Evolutionary conservation across 2,113 vertebrate genomes (phyloP), one percentile per base, ranked within the genome.

Genomic region (Abramis brama): DNA sequence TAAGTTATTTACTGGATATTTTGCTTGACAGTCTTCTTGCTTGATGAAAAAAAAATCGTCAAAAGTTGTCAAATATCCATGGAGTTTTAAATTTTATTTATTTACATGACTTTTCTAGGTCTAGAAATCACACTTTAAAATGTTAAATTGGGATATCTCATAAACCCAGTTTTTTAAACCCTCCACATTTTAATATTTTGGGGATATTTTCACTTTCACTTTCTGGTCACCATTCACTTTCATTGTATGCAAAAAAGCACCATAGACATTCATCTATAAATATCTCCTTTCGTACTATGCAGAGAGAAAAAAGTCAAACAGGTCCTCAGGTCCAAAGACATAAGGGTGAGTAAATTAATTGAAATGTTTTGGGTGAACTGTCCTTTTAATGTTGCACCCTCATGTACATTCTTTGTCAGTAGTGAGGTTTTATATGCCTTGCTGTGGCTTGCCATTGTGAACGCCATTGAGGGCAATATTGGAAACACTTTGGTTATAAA

Each of bases 401-500:
- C 33, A 13, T 71, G 2, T 71, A 43, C 4, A 23, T 71, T 36
- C 36, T 43, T 10, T 43, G 36, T 43, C 19, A 5, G 57, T 43
- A 33, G 43, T 55, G 47, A n/a, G 64, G 13, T 55, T 79, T 19
- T 25, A 27, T 50, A 47, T 55, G 47, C 17, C 78, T 77, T 47
- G 4, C 23, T 66, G 27, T 64, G 39, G 45, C 36, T 15, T 85
- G 11, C 59, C 36, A 64, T 79, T 79, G 39, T 50, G 74, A 47
- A 36, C 36, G 5, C 64, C 68, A 86, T 76, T 39, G 19, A 55
- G 25, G 33, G 68, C 68, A 71, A 71, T 39, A 39, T 71, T 36
- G 10, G 52, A 52, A 39, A 25, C 45, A 52, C 68, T 85, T 76
- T 62, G 80, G 15, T 81, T 55, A 73, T 50, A 87, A 55, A 66